Evolutionary conservation across 2,113 vertebrate species (phyloP).

Genomic region (Erpornis zantholeuca): DNA sequence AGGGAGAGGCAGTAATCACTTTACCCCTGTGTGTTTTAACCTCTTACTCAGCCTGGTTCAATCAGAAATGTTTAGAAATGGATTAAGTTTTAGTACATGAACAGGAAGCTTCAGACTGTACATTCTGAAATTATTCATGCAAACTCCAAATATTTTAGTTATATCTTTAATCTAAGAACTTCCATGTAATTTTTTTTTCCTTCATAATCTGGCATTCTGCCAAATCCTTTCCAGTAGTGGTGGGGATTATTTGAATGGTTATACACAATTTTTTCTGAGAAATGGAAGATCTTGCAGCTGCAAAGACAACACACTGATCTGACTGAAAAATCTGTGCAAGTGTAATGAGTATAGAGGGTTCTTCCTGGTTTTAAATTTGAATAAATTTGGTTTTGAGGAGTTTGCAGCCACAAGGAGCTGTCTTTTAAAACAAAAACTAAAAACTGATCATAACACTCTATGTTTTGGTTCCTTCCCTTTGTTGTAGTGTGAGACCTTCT

Average conservation of each 20-base stretch:
- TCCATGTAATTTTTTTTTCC: neutral
- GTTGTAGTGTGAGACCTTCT: neutral
- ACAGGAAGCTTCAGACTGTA: neutral
- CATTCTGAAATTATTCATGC: neutral
- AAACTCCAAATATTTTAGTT: neutral
- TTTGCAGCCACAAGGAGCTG: neutral
- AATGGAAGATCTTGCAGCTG: neutral
- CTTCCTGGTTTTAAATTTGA: neutral
- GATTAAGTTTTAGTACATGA: neutral
- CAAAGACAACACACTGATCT: neutral
- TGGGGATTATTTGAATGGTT: neutral
- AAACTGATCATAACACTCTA: neutral
- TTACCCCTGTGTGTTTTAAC: neutral
- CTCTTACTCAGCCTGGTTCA: neutral
- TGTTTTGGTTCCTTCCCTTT: neutral
- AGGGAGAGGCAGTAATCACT: constrained; percentile 16
- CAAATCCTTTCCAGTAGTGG: neutral
- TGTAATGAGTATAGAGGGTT: neutral
- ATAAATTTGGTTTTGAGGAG: neutral
- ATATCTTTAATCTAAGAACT: neutral
- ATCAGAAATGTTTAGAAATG: neutral
- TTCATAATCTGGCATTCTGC: neutral
- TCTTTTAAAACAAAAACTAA: neutral
- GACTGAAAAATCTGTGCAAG: neutral
- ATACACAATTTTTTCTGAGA: neutral